Conservation (phyloP, 2,888 invertebrate species). For the Apoderus coryli region DNA sequence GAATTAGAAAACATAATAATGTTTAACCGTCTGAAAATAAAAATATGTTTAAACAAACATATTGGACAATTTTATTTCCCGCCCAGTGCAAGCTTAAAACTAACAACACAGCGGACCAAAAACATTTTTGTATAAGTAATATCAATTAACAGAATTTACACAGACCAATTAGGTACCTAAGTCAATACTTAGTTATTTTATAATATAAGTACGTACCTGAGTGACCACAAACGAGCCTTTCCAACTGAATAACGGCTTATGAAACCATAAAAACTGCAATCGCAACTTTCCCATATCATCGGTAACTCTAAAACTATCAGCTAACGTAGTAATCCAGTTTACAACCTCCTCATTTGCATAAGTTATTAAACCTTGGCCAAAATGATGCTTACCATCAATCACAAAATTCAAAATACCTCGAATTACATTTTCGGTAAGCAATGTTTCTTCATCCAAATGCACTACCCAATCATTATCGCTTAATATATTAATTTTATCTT, state of each 20-base stretch:
- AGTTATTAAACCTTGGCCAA: conserved; percentile 86
- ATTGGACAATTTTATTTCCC: no score
- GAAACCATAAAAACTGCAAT: conserved; percentile 83
- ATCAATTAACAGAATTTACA: no score
- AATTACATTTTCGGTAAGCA: conserved; percentile 83
- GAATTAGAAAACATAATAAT: no score
- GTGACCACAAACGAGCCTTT: conserved; percentile 97
- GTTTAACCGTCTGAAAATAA: no score
- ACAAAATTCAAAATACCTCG: conserved; percentile 88
- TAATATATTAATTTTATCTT: conserved; percentile 73
- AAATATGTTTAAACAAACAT: no score
- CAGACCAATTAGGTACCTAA: no score
- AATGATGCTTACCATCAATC: conserved; percentile 83
- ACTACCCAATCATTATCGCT: conserved; percentile 90
- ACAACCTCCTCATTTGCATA: conserved; percentile 94
- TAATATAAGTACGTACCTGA: conserved; percentile 45
- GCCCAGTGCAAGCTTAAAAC: no score
- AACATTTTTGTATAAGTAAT: no score
- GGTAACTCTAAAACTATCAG: conserved; percentile 89
- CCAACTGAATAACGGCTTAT: conserved; percentile 93
- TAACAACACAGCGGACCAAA: no score
- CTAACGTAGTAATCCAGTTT: conserved; percentile 92
- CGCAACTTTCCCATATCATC: conserved; percentile 96
- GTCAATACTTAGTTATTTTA: no score
- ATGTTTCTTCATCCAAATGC: conserved; percentile 94